Percentiles rank a stretch among this genome's conserved stretches.
phyloP scores from a whole-genome alignment of 2,888 invertebrate species.

The Drepana falcataria region DNA sequence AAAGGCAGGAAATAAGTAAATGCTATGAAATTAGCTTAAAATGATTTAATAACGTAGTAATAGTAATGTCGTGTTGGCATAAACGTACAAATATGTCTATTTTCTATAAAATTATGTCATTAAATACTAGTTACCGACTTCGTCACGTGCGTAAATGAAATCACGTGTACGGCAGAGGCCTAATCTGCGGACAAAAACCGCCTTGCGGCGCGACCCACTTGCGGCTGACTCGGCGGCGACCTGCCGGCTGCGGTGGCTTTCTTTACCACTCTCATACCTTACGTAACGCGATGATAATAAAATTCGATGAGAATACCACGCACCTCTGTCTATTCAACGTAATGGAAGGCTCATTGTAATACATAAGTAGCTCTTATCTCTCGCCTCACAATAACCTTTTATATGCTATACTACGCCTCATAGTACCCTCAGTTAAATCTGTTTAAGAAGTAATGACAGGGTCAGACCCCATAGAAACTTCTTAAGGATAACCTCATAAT shows the following conservation, averaged over 20 bases:
- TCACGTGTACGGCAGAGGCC: not conserved
- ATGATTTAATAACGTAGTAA: too few species aligned
- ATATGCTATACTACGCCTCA: too few species aligned
- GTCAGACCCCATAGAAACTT: too few species aligned
- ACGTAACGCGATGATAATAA: conserved; percentile 23
- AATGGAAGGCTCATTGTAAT: not conserved
- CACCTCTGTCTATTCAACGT: conserved; percentile 7
- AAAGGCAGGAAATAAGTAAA: too few species aligned
- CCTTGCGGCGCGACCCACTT: conserved; percentile 3
- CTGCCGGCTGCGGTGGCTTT: conserved; percentile 8
- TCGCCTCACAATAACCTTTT: not conserved
- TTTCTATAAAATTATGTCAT: too few species aligned
- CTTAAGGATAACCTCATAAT: too few species aligned
- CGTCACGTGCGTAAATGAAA: not conserved
- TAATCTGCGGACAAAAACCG: conserved; percentile 1
- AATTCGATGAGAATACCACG: conserved; percentile 12
- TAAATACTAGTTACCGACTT: not conserved
- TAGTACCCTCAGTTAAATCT: too few species aligned
- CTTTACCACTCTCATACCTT: conserved; percentile 23
- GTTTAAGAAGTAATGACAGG: too few species aligned
- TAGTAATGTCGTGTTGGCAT: too few species aligned
- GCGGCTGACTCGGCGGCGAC: conserved; percentile 1
- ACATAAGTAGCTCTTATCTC: not conserved
- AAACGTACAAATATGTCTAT: too few species aligned
- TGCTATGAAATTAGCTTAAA: too few species aligned